Conservation (phyloP, 2,113 vertebrate species). For the Carassius gibelio region DNA sequence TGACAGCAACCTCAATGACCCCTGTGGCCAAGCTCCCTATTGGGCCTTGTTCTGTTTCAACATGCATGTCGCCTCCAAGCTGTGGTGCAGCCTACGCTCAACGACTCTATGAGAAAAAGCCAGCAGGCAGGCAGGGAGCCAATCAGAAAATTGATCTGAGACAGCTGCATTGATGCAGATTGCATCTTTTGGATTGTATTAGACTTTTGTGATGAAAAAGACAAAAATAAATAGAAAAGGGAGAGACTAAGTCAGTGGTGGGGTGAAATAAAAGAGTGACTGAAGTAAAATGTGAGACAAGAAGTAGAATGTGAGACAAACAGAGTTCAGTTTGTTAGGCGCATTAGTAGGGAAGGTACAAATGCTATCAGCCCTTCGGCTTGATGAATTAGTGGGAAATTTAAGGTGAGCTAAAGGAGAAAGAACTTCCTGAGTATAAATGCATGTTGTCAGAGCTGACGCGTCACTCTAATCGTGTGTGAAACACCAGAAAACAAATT, state of each 20-base stretch:
- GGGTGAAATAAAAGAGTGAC: not conserved
- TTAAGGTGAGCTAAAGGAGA: conserved; percentile 46
- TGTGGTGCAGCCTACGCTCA: conserved; percentile 39
- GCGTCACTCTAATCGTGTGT: conserved; percentile 55
- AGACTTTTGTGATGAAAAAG: conserved; percentile 11
- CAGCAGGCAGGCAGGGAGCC: conserved; percentile 25
- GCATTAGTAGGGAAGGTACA: conserved; percentile 22
- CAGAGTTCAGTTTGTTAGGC: conserved; percentile 31
- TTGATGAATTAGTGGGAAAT: conserved; percentile 48
- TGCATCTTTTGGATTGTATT: conserved; percentile 17
- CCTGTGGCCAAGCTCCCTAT: conserved; percentile 24
- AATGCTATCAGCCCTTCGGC: not conserved
- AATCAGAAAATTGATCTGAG: conserved; percentile 25
- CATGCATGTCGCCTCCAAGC: conserved; percentile 50
- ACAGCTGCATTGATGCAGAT: conserved; percentile 18
- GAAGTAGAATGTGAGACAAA: not conserved
- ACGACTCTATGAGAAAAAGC: conserved; percentile 4
- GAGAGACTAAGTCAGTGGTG: not conserved
- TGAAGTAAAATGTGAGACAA: not conserved
- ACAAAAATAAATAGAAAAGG: not conserved
- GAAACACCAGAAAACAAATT: conserved; percentile 56
- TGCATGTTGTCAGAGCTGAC: conserved; percentile 9
- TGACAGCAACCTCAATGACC: conserved; percentile 37
- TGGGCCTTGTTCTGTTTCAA: conserved; percentile 42
- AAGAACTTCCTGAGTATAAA: conserved; percentile 25